These are phyloP conservation scores for Dendroctonus ponderosae DNA, from an alignment of 1,140 invertebrate species.

Conservation along the genomic window DNA sequence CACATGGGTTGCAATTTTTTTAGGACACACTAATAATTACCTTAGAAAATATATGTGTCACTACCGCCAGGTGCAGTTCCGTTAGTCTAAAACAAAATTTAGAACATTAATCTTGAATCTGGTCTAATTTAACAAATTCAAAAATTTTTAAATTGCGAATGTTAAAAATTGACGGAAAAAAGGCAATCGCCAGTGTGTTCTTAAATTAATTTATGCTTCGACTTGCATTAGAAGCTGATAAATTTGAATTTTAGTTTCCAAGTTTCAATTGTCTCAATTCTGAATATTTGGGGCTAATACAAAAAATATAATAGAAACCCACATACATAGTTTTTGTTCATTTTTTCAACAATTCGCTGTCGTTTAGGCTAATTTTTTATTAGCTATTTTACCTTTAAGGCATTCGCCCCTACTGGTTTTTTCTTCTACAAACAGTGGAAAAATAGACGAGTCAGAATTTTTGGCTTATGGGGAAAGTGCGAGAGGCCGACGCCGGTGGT, in stretches of 20 bases:
- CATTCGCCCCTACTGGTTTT: too few relatives aligned
- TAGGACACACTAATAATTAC: conserved; percentile 34
- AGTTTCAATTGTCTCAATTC: too few relatives aligned
- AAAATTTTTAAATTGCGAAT: neutral
- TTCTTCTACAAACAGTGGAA: neutral
- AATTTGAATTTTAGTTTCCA: too few relatives aligned
- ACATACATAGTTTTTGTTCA: too few relatives aligned
- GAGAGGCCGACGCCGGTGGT: conserved; percentile 3
- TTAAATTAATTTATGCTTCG: too few relatives aligned
- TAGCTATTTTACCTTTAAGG: too few relatives aligned
- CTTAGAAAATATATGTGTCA: conserved; percentile 67
- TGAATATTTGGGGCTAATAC: too few relatives aligned
- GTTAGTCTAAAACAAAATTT: conserved; percentile 52
- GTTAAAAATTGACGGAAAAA: neutral
- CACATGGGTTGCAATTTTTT: conserved; percentile 4
- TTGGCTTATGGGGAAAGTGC: conserved; percentile 4
- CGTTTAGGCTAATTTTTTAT: too few relatives aligned
- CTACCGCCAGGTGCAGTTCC: conserved; percentile 55
- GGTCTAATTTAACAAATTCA: conserved; percentile 12
- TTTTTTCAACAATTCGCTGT: too few relatives aligned
- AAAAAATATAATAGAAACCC: too few relatives aligned
- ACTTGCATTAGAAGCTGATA: too few relatives aligned
- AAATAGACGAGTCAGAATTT: conserved; percentile 1
- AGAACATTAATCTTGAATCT: conserved; percentile 32
- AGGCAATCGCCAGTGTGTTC: too few relatives aligned